These are phyloP conservation scores for Eristalis intricaria DNA, from an alignment of 2,888 invertebrate species.

Conservation along the genomic window DNA sequence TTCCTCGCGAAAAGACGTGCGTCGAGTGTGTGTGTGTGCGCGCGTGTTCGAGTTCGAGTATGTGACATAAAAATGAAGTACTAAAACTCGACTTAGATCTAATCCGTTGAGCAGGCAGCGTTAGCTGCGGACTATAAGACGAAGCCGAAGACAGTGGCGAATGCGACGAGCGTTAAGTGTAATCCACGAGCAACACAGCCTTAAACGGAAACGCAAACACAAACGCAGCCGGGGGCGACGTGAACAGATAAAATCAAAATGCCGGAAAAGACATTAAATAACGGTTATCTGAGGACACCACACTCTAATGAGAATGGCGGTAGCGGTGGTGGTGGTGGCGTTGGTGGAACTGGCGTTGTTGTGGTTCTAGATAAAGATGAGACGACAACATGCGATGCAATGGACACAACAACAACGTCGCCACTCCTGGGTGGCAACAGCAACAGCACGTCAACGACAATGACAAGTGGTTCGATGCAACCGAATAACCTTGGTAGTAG, in stretches of 20 bases:
- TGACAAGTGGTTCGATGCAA: constrained; percentile 61
- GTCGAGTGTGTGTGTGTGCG: constrained; percentile 3
- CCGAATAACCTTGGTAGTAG: constrained; percentile 50
- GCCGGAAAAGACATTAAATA: constrained; percentile 78
- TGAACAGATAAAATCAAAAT: constrained; percentile 70
- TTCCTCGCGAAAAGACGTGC: constrained; percentile 6
- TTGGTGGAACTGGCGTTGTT: constrained; percentile 25
- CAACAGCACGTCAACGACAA: constrained; percentile 37
- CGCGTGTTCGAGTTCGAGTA: constrained; percentile 15
- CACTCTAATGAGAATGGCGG: constrained; percentile 73
- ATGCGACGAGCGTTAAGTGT: background rate
- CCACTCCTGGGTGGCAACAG: constrained; percentile 62
- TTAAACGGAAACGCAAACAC: constrained; percentile 27
- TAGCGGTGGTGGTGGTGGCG: constrained; percentile 24
- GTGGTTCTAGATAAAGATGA: constrained; percentile 70
- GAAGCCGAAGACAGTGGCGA: background rate
- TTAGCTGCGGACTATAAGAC: background rate
- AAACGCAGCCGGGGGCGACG: background rate
- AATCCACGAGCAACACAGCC: background rate
- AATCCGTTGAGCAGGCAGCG: background rate
- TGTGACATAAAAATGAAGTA: constrained; percentile 57
- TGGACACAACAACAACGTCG: constrained; percentile 68
- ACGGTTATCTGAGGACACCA: constrained; percentile 79
- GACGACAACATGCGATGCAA: constrained; percentile 70
- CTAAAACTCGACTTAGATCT: constrained; percentile 41